phyloP scores from a whole-genome alignment of 2,888 invertebrate genomes.

The Aplocera efformata region DNA sequence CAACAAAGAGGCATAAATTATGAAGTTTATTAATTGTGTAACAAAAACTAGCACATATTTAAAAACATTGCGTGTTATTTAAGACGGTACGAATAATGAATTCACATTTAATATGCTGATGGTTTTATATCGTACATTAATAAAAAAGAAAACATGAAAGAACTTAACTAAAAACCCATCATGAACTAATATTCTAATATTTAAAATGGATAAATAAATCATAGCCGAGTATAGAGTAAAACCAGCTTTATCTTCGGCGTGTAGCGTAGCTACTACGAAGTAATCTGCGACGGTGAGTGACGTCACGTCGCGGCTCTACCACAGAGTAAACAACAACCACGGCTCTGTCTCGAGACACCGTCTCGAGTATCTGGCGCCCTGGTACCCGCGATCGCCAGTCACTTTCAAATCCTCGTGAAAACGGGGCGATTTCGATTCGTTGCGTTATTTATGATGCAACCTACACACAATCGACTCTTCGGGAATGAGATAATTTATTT shows the following conservation, averaged over 20 bases:
- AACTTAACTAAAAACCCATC: no score
- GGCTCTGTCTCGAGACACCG: conserved; percentile 23
- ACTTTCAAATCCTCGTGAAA: conserved; percentile 58
- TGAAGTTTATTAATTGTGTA: conserved; percentile 2
- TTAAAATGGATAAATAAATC: no score
- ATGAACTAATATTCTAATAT: no score
- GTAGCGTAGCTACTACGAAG: no score
- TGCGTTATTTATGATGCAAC: conserved; percentile 18
- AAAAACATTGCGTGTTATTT: no score
- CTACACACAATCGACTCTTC: conserved; percentile 2
- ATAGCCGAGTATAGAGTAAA: no score
- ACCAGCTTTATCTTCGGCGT: no score
- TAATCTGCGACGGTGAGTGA: no score
- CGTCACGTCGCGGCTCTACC: conserved; percentile 4
- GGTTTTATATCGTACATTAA: no score
- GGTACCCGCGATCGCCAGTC: conserved; percentile 49
- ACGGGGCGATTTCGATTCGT: conserved; percentile 30
- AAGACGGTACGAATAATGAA: no score
- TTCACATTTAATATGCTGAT: no score
- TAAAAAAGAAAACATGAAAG: no score
- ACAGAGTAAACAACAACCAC: conserved; percentile 2
- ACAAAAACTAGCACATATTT: background rate
- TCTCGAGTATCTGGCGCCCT: conserved; percentile 44
- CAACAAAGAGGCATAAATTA: conserved; percentile 18
- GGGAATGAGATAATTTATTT: conserved; percentile 8